Conservation (phyloP, 2,113 vertebrate genomes). For the Pedetes capensis region DNA sequence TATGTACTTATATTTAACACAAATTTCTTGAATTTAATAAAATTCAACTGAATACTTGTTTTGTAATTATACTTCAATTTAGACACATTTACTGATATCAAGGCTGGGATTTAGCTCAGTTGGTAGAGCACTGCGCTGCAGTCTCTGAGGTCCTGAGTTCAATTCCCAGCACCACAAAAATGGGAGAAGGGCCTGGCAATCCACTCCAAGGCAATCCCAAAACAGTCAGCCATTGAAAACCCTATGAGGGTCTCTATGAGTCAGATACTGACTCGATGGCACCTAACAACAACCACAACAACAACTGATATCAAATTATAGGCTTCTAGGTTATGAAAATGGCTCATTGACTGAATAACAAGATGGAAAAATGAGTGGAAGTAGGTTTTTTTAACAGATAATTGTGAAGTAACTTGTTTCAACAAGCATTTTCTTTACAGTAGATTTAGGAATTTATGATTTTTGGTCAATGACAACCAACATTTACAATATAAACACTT, state of each 20-base stretch:
- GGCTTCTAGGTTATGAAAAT: neutral
- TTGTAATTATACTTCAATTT: constrained; percentile 37
- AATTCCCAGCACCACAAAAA: no score
- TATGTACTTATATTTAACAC: neutral
- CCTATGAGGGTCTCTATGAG: no score
- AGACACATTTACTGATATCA: constrained; percentile 2
- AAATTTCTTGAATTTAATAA: neutral
- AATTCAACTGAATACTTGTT: constrained; percentile 14
- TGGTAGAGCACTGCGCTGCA: no score
- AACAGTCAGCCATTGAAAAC: no score
- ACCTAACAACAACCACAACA: no score
- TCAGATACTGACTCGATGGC: no score
- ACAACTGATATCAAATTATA: no score
- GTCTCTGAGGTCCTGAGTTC: no score
- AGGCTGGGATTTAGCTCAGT: no score
- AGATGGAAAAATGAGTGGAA: constrained; percentile 66
- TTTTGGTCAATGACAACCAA: constrained; percentile 63
- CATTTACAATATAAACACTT: constrained; percentile 55
- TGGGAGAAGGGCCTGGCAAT: no score
- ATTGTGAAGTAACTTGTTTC: constrained; percentile 69
- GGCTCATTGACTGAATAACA: constrained; percentile 23
- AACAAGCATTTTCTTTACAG: constrained; percentile 48
- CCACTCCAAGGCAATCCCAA: no score
- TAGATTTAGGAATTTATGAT: constrained; percentile 63
- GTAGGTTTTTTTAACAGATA: constrained; percentile 73